Conservation (phyloP, 2,888 invertebrate genomes). For the Metopia argyrocephala region DNA sequence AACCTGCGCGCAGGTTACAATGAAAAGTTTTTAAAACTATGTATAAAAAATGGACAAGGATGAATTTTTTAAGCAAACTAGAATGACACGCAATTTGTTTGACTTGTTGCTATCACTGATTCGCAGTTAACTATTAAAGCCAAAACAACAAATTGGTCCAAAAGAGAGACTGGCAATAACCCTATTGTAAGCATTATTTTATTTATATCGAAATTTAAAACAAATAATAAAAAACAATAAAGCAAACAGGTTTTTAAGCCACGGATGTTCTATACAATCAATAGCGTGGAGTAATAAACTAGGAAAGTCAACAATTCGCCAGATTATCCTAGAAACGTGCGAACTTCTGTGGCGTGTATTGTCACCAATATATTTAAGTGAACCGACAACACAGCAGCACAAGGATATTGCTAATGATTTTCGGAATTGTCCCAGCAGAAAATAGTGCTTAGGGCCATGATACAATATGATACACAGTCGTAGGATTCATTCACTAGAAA, state of each 20-base stretch:
- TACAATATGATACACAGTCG: too few relatives aligned
- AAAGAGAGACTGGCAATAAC: background rate
- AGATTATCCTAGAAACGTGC: too few relatives aligned
- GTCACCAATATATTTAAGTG: too few relatives aligned
- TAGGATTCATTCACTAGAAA: too few relatives aligned
- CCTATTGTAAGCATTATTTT: constrained; percentile 10
- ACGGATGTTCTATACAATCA: constrained; percentile 1
- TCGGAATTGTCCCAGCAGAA: too few relatives aligned
- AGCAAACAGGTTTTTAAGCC: too few relatives aligned
- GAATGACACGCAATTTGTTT: background rate
- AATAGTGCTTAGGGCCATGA: too few relatives aligned
- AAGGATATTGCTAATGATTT: too few relatives aligned
- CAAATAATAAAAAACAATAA: too few relatives aligned
- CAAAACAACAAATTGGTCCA: constrained; percentile 4
- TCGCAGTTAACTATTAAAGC: background rate
- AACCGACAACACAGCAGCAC: too few relatives aligned
- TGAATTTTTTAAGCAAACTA: background rate
- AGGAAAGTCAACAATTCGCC: background rate
- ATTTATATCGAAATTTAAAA: too few relatives aligned
- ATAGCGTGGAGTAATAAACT: background rate
- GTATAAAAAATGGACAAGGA: background rate
- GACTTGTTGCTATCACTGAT: background rate
- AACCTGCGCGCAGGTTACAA: background rate
- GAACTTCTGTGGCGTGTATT: too few relatives aligned
- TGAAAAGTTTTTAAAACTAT: background rate